Percentiles rank a stretch among this genome's conserved stretches.
Evolutionary conservation across 2,888 invertebrate species (phyloP).

Genomic region (Eristalis arbustorum): DNA sequence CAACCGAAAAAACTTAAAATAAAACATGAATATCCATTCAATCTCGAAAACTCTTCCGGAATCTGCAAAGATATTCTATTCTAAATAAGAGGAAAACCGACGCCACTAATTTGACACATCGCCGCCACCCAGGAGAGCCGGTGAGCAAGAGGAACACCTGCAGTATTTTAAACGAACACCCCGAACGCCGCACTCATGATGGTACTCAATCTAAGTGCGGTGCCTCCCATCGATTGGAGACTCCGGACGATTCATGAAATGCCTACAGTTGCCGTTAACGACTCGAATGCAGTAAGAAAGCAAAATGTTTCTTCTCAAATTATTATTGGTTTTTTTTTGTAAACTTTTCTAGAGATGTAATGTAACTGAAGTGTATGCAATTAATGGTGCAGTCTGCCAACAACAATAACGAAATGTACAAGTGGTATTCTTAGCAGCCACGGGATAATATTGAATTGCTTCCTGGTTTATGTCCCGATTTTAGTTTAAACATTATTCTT

Average conservation of each 20-base stretch:
- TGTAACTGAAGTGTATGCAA: slow-evolving; percentile 7
- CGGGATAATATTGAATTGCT: slow-evolving; percentile 15
- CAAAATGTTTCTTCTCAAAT: slow-evolving; percentile 2
- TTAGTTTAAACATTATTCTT: neutral
- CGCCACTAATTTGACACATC: neutral
- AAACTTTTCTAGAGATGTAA: neutral
- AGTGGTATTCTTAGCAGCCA: slow-evolving; percentile 14
- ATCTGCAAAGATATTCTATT: neutral
- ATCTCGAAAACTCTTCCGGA: neutral
- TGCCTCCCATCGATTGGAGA: slow-evolving; percentile 69
- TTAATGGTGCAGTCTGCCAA: slow-evolving; percentile 23
- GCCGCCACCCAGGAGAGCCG: neutral
- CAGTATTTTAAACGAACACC: neutral
- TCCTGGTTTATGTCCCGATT: slow-evolving; percentile 49
- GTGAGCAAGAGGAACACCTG: slow-evolving; percentile 3
- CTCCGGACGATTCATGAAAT: slow-evolving; percentile 69
- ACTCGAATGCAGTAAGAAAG: slow-evolving; percentile 70
- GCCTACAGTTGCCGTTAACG: slow-evolving; percentile 71
- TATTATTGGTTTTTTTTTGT: neutral
- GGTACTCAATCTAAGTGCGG: slow-evolving; percentile 71
- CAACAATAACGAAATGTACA: slow-evolving; percentile 4
- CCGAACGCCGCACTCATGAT: slow-evolving; percentile 47
- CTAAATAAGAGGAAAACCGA: neutral
- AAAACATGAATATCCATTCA: neutral
- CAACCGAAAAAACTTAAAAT: neutral